Evolutionary conservation across 2,113 vertebrate species (phyloP).

Genomic region (Naja naja): DNA sequence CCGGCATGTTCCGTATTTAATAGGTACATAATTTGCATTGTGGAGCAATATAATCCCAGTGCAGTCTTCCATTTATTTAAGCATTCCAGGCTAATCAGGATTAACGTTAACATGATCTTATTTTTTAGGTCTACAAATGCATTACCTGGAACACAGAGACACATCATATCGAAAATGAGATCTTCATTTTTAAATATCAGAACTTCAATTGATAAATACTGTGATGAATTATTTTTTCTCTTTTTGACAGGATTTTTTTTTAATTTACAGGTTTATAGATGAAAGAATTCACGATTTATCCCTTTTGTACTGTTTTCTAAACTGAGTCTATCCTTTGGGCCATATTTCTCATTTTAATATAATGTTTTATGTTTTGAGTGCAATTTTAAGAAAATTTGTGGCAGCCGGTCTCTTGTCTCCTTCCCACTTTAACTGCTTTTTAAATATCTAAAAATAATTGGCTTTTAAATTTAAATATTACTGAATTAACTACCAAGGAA

Average conservation of each 20-base stretch:
- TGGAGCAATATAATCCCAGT: not conserved
- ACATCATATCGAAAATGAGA: not conserved
- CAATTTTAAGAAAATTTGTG: not conserved
- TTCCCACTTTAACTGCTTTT: not conserved
- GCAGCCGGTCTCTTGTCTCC: not conserved
- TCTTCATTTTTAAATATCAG: not conserved
- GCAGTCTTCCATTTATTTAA: not conserved
- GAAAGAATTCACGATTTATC: not conserved
- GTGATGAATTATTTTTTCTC: not conserved
- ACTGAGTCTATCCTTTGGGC: not conserved
- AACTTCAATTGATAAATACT: not conserved
- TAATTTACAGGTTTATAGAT: not conserved
- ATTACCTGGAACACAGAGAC: not conserved
- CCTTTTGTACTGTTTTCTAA: not conserved
- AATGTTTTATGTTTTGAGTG: not conserved
- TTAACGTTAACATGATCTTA: not conserved
- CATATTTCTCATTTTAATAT: not conserved
- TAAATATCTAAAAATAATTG: not conserved
- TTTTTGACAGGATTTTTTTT: not conserved
- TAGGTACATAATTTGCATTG: not conserved
- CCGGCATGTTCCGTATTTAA: not conserved
- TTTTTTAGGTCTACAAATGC: not conserved
- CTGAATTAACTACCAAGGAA: not conserved
- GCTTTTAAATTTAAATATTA: not conserved
- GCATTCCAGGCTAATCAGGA: not conserved